phyloP scores from a whole-genome alignment of 37 sponge, comb jelly and placozoan genomes.

The Cliona cf. orientalis region DNA sequence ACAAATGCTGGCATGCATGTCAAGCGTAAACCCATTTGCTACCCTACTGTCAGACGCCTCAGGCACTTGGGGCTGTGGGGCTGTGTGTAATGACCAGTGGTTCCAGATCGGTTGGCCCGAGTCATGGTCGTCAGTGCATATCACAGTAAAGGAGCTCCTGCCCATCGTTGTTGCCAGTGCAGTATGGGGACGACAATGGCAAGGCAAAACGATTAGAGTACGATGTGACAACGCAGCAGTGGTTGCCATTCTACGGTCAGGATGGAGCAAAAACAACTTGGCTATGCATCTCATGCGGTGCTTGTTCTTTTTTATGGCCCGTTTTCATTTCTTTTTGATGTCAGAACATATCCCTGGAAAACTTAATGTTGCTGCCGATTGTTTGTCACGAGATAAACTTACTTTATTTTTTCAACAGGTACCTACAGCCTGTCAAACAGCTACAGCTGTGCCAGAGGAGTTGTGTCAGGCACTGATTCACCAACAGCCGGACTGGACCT shows the following conservation, averaged over 20 bases:
- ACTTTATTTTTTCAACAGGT: constrained; percentile 24
- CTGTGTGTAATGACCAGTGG: constrained; percentile 36
- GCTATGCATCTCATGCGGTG: constrained; percentile 54
- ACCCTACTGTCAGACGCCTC: constrained; percentile 51
- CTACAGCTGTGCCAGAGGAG: constrained; percentile 2
- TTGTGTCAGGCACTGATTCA: constrained; percentile 5
- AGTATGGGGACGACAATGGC: constrained; percentile 18
- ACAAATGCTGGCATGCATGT: neutral
- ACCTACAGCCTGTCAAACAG: neutral
- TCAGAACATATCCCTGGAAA: constrained; percentile 52
- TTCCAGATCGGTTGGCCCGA: constrained; percentile 32
- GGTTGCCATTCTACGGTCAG: constrained; percentile 37
- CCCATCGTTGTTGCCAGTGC: constrained; percentile 47
- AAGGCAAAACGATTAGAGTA: constrained; percentile 6
- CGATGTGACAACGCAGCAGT: constrained; percentile 68
- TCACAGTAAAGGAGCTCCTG: constrained; percentile 46
- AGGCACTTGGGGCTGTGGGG: constrained; percentile 53
- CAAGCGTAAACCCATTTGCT: neutral
- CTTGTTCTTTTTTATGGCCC: constrained; percentile 43
- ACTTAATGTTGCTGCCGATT: constrained; percentile 45
- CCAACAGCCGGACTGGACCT: constrained; percentile 39
- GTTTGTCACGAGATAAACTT: constrained; percentile 40
- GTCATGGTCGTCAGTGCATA: neutral
- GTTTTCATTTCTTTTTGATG: constrained; percentile 5
- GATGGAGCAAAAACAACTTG: constrained; percentile 5